Percentiles rank a stretch among this genome's conserved stretches.
Conservation (phyloP, 1,140 invertebrate genomes). For the Scaptomyza graminum region DNA sequence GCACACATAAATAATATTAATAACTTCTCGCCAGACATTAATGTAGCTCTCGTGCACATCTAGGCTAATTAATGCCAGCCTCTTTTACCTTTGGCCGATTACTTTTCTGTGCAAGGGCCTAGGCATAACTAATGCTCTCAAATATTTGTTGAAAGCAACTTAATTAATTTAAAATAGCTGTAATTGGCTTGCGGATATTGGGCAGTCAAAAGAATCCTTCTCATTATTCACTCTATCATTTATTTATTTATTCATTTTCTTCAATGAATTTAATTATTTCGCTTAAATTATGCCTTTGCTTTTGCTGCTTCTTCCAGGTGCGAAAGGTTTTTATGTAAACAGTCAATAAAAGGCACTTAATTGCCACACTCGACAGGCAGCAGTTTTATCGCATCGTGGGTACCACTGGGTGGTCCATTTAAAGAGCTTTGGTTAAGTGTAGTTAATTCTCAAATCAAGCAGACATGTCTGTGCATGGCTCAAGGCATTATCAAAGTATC, state of each 20-base stretch:
- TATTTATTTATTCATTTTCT: constrained; percentile 26
- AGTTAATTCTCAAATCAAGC: constrained; percentile 30
- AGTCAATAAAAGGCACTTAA: constrained; percentile 42
- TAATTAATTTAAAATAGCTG: constrained; percentile 81
- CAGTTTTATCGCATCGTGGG: background rate
- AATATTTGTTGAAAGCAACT: constrained; percentile 45
- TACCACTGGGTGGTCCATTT: constrained; percentile 18
- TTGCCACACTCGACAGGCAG: constrained; percentile 14
- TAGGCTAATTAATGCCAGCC: constrained; percentile 51
- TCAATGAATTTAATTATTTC: constrained; percentile 71
- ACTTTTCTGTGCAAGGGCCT: constrained; percentile 29
- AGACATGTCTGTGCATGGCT: constrained; percentile 33
- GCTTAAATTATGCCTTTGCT: constrained; percentile 58
- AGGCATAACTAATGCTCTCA: constrained; percentile 28
- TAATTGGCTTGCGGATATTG: constrained; percentile 62
- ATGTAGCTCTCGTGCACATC: background rate
- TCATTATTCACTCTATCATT: constrained; percentile 8
- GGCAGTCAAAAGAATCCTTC: background rate
- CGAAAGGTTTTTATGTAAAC: constrained; percentile 36
- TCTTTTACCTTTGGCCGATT: constrained; percentile 35
- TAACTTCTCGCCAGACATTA: constrained; percentile 43
- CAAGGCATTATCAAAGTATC: constrained; percentile 50
- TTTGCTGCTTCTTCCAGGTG: constrained; percentile 30
- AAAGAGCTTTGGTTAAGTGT: constrained; percentile 26
- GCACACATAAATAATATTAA: constrained; percentile 76